Percentiles rank a stretch among this genome's conserved stretches.
Evolutionary conservation across 2,888 invertebrate species (phyloP).

Genomic region (Liopterus haemorrhoidalis): DNA sequence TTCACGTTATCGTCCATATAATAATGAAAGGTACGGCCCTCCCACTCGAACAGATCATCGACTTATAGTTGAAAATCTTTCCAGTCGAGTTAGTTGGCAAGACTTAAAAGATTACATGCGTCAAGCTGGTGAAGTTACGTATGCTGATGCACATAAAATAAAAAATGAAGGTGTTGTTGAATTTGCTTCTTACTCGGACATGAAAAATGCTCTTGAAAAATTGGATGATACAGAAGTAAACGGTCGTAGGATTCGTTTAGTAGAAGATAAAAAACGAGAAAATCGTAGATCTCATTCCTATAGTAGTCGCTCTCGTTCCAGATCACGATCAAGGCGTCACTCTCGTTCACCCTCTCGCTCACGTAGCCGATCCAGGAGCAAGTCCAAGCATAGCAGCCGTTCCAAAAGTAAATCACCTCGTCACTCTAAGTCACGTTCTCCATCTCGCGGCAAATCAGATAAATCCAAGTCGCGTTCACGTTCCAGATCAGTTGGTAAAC

Average conservation of each 20-base stretch:
- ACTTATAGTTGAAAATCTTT: conserved; percentile 94
- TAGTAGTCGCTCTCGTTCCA: conserved; percentile 43
- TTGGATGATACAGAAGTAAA: conserved; percentile 94
- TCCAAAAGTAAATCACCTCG: conserved; percentile 36
- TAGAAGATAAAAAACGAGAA: conserved; percentile 67
- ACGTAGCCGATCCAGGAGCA: conserved; percentile 61
- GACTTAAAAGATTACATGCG: conserved; percentile 99
- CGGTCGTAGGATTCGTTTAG: conserved; percentile 84
- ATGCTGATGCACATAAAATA: conserved; percentile 95
- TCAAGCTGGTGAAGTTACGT: conserved; percentile 98
- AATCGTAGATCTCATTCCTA: conserved; percentile 46
- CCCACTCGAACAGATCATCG: conserved; percentile 97
- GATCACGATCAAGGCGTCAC: conserved; percentile 47
- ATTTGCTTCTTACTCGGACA: conserved; percentile 89
- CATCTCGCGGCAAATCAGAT: conserved; percentile 30
- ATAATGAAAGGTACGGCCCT: conserved; percentile 83
- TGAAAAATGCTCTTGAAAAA: conserved; percentile 95
- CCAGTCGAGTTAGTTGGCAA: conserved; percentile 98
- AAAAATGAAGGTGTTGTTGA: conserved; percentile 96
- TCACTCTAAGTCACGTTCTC: conserved; percentile 26
- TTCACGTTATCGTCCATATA: conserved; percentile 25
- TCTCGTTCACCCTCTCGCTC: conserved; percentile 48
- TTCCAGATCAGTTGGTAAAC: conserved; percentile 49
- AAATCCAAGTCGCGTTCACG: conserved; percentile 46
- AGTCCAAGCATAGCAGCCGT: conserved; percentile 48